Base-by-base conservation (phyloP, 2,113 vertebrate species). In the Gorsachius goisagi region DNA sequence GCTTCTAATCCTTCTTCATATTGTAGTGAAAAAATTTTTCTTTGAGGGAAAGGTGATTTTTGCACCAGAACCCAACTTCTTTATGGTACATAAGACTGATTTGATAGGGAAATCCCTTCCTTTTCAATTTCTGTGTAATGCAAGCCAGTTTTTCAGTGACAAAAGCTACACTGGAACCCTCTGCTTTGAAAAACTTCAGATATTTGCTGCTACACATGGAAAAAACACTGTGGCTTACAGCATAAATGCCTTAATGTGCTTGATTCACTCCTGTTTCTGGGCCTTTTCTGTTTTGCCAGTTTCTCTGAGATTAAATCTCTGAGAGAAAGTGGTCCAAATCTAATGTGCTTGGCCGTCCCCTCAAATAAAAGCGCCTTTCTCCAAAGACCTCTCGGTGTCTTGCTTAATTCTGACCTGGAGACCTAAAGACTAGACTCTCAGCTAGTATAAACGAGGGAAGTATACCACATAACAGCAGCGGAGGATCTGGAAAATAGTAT, bases 351-450 rank as follows among this genome's bases (percentile, higher is more conserved):
- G 89, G 94, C 94, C 89, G 77, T 39, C 63, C 58, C n/a, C 81
- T 81, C 84, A 78, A 92, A 88, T 91, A 82, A 95, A 95, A 95
- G 22, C 71, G 77, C 28, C 28, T 77, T 95, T 94, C 58, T 85
- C 77, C 47, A 71, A 91, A 85, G 85, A 52, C 74, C 55, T 63
- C 47, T 85, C 30, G 37, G 58, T 96, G 81, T 95, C 89, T 92
- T 92, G 87, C 89, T 92, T 89, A 79, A 95, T 96, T 93, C 84
- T 95, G 84, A 91, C 85, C 71, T 94, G 95, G 84, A 96, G 95
- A 94, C 94, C 92, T 55, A 69, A 84, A 95, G 96, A 94, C 94
- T 95, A 97, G 94, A 89, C 91, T 89, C 91, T 91, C 77, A 89
- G 90, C 92, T 90, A 78, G 76, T 44, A 90, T 89, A 95, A 96